phyloP scores from a whole-genome alignment of 2,888 invertebrate species.

The Synanthedon myopaeformis region DNA sequence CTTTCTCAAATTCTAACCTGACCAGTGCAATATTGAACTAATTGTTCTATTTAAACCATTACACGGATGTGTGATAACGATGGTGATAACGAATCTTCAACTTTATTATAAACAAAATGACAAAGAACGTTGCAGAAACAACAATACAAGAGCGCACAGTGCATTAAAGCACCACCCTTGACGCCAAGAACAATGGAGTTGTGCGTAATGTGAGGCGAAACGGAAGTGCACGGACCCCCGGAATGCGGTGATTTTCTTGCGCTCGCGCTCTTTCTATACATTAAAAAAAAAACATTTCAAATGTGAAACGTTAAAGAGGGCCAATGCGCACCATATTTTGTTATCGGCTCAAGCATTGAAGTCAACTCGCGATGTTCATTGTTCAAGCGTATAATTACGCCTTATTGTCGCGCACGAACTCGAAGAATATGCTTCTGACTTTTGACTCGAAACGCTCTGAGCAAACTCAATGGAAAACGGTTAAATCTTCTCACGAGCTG shows the following conservation, averaged over 20 bases:
- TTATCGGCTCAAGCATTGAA: slow-evolving; percentile 49
- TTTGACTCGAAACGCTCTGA: slow-evolving; percentile 58
- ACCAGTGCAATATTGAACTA: no score
- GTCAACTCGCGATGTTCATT: slow-evolving; percentile 53
- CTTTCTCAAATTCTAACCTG: no score
- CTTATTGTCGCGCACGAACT: slow-evolving; percentile 57
- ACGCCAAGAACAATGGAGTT: slow-evolving; percentile 43
- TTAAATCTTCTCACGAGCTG: slow-evolving; percentile 65
- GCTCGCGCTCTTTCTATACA: slow-evolving; percentile 39
- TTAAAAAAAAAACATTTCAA: slow-evolving; percentile 22
- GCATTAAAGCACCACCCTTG: slow-evolving; percentile 35
- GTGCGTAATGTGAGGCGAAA: slow-evolving; percentile 54
- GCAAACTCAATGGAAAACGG: slow-evolving; percentile 53
- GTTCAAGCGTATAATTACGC: slow-evolving; percentile 63
- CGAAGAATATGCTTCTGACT: slow-evolving; percentile 66
- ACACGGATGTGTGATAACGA: no score
- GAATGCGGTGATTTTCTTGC: slow-evolving; percentile 61
- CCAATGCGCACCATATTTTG: slow-evolving; percentile 46
- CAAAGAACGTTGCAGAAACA: not conserved
- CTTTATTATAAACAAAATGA: no score
- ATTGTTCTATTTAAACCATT: no score
- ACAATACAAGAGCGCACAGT: not conserved
- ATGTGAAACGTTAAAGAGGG: slow-evolving; percentile 37
- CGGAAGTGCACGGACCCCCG: slow-evolving; percentile 65
- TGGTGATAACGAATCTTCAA: no score